A percentile compares a stretch with the other conserved stretches of the same genome.
These are phyloP conservation scores for Chromoteleia sp. DNA, from an alignment of 2,888 invertebrate species.

Conservation along the genomic window DNA sequence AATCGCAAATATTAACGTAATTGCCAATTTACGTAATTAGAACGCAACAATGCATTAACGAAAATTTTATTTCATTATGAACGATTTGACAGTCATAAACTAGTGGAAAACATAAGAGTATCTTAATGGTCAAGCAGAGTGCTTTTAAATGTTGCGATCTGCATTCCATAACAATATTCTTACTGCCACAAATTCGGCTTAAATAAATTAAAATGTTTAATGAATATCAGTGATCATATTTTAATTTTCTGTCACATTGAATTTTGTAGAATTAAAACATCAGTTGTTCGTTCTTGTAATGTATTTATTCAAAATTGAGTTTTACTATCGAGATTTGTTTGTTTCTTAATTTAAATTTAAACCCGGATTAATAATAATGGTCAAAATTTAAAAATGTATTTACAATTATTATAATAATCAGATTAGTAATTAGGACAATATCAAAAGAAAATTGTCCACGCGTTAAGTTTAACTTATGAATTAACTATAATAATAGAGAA, in stretches of 20 bases:
- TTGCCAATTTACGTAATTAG: slow-evolving; percentile 60
- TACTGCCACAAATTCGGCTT: slow-evolving; percentile 40
- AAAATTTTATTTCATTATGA: slow-evolving; percentile 24
- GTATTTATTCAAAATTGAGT: no score
- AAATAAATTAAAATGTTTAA: slow-evolving; percentile 29
- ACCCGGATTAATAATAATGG: no score
- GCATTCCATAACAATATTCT: slow-evolving; percentile 49
- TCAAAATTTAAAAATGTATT: no score
- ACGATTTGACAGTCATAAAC: slow-evolving; percentile 45
- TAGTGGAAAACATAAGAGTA: slow-evolving; percentile 51
- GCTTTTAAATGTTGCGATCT: slow-evolving; percentile 58
- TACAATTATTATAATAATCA: no score
- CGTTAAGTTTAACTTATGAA: no score
- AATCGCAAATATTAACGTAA: slow-evolving; percentile 28
- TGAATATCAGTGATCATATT: slow-evolving; percentile 42
- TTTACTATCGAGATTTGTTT: no score
- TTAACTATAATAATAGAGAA: no score
- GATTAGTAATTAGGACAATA: no score
- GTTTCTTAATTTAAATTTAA: no score
- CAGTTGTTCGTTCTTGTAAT: no score
- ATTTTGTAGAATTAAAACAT: no score
- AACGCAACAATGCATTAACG: slow-evolving; percentile 39
- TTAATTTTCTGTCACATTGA: not conserved
- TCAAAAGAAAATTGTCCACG: no score
- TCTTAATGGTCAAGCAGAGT: slow-evolving; percentile 61